Base-by-base conservation (phyloP, 2,888 invertebrate species). In the Zygogramma bicolorata region DNA sequence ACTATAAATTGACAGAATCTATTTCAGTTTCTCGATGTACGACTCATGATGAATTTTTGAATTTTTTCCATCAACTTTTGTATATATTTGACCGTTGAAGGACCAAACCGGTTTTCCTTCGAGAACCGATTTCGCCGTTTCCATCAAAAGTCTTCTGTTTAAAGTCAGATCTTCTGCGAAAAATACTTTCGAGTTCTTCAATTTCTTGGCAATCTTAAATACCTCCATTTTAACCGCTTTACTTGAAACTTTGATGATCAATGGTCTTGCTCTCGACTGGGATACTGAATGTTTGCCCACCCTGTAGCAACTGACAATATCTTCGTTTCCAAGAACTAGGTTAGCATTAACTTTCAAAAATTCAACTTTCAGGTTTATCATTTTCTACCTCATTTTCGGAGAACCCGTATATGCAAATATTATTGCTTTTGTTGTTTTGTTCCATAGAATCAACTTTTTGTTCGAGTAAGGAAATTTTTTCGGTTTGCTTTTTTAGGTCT, bases 251-350 rank as follows among this genome's bases (percentile, higher is more conserved):
- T 61, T 61, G 7, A 61, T 2, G 18, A 61, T 61, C 38, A 61
- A 7, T n/a, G 61, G 61, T 34, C 61, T 61, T 20, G 61, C 27
- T 61, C 34, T 61, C n/a, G n/a, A 34, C n/a, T 61, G 15, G 20
- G 15, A 34, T 13, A 7, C 15, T 34, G 15, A 34, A 5, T 61
- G 4, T 34, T 61, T 34, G n/a, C 61, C 61, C 38, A 61, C 34
- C 15, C 61, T 29, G 27, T 61, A 61, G 34, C 18, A 15, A 5
- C 22, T 61, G 38, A 22, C 20, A 27, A n/a, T n/a, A 3, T 15
- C 15, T n/a, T 13, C n/a, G 27, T 61, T 61, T 31, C 18, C 13
- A 61, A 34, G n/a, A n/a, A n/a, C n/a, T n/a, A n/a, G n/a, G n/a
- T n/a, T n/a, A n/a, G n/a, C n/a, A n/a, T n/a, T n/a, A n/a, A n/a